Base-by-base conservation (phyloP, 2,888 invertebrate species). In the Zygaena filipendulae region DNA sequence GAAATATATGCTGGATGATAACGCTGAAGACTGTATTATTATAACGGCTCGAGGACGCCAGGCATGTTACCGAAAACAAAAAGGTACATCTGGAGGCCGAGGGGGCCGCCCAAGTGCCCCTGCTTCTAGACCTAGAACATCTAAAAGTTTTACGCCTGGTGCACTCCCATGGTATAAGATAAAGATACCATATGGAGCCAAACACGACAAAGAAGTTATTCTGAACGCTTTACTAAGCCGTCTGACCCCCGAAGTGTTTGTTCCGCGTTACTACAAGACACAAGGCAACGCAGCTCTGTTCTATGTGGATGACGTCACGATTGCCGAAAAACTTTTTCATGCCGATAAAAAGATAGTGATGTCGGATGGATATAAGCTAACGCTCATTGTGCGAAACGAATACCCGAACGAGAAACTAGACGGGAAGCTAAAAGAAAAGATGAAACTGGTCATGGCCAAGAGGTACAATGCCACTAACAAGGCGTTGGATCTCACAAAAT, bases 401-500 rank as follows among this genome's bases (percentile, higher is more conserved):
- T 75, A 84, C 1, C 92, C 92, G 0, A 77, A 82, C 39, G 80
- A 87, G 2, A 82, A 83, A 27, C 74, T 92, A 38, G 87, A 88
- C 57, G 83, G 80, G 3, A 70, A 75, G 3, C 72, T 90, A 47
- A 88, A 88, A 50, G 86, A 89, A 38, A 87, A 86, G 54, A 86
- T 95, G 67, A 92, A 91, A 61, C 50, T 83, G 24, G 87, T 87
- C 0, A 91, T 96, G 91, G 89, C 87, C 1, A 88, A 87, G 46
- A 82, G 94, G 48, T 95, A 92, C 52, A 87, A 90, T 60, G 67
- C 82, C 4, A 62, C 74, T 2, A 87, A 85, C 1, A 90, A 90
- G 52, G 87, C 92, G 0, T 69, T 95, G 30, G 90, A 94, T 58
- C 70, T 95, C 24, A 87, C 89, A 0, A 87, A 86, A 43, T 92